Base-by-base conservation (phyloP, 2,113 vertebrate genomes). In the Miniopterus natalensis region DNA sequence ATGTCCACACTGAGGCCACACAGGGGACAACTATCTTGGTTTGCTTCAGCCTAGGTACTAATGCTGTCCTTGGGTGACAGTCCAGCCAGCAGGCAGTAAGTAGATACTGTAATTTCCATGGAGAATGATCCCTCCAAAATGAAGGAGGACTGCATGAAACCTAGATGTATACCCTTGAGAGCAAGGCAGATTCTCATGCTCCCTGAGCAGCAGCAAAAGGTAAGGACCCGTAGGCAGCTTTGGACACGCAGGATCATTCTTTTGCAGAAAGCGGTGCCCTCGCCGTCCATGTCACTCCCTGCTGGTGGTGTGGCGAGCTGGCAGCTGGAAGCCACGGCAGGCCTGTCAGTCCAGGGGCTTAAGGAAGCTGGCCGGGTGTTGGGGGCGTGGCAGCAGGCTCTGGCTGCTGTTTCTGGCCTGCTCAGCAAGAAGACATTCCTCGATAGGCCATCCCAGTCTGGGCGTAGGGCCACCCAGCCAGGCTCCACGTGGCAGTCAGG, bases 401-500 rank as follows among this genome's bases (percentile, higher is more conserved):
- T 55, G 94, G 95, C 40, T 12, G 70, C 94, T 87, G 55, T 66
- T 4, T 36, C 57, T 73, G 0, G 89, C 96, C 53, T 51, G 65
- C 93, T 55, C 96, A 81, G 94, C 42, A 55, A 88, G 95, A 87
- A 86, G 9, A 18, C 94, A 94, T 97, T 96, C 96, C 89, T 97
- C 83, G 66, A 1, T 0, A 4, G 78, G 80, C 45, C 88, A 94
- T 49, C 86, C 73, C 25, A 80, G 81, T 15, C 87, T 89, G 87
- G 89, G 84, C 83, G 83, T 55, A 25, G 63, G 79, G 93, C 86
- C 92, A 85, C 83, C 49, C 89, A 86, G 66, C 88, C 75, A 53
- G 85, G 71, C 0, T 31, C 84, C 87, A 90, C 66, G 40, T 95
- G 95, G 88, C 61, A 17, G 59, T 55, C 0, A 0, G 55, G n/a